Base-by-base conservation (phyloP, 2,113 vertebrate species). In the Sterrhoptilus dennistouni region DNA sequence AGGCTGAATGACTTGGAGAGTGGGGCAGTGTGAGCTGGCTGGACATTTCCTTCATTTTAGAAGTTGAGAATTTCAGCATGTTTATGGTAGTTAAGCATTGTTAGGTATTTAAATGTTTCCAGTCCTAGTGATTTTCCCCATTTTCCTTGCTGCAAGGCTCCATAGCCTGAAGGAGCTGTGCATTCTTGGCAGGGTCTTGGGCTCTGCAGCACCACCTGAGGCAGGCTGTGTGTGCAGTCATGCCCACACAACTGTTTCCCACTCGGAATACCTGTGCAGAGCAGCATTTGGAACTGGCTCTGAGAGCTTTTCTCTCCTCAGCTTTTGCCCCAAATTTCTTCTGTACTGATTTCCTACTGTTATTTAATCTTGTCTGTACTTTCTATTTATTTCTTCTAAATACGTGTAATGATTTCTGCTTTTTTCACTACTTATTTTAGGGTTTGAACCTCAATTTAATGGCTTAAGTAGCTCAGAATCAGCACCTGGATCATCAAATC, bases 161-260 rank as follows among this genome's bases (percentile, higher is more conserved):
- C 47, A 2, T 6, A n/a, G 56, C 72, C 80, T 0, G 6, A 29
- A 79, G 90, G 63, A 87, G 8, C 0, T 50, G 14, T 50, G 0
- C 0, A 8, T 69, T 90, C 63, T 20, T 91, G 95, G 94, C 92
- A 88, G 92, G 40, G 17, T 4, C 38, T 3, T 14, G 87, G 36
- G 79, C 83, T 91, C 74, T 91, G 95, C 90, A 68, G 90, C 56
- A 16, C 61, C 50, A 52, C 96, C 90, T 42, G 89, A 59, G 80
- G 19, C 53, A 21, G 83, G 52, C 69, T 49, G 38, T 23, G 28
- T 25, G 52, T 42, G 83, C 88, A 60, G 53, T 25, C 53, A 2
- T 28, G 66, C 89, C 5, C 0, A 12, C 89, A 45, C 59, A n/a
- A 65, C 92, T 68, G 9, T 38, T 82, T 56, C 45, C 57, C 59